Evolutionary conservation across 2,113 vertebrate species (phyloP), one percentile per base, ranked within the genome.

Genomic region (Hyperopisus bebe): DNA sequence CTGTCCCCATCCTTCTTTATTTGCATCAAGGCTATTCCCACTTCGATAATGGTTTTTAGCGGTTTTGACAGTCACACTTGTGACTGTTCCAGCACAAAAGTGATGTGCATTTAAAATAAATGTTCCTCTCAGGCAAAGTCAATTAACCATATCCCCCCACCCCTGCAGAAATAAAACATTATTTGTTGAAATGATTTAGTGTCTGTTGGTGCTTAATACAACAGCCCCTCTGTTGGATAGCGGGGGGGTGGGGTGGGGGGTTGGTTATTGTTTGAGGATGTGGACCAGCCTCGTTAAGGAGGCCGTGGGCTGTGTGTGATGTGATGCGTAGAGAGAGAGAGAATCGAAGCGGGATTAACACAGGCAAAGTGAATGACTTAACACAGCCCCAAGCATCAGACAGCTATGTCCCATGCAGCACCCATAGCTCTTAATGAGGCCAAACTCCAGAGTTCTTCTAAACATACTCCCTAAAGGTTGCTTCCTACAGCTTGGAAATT

Each of bases 391-490:
- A 31, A 31, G 62, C 27, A 70, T 70, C 62, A 70, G 9, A 11
- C 62, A 13, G 62, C 62, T 70, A 70, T 31, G n/a, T 70, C 10
- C n/a, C n/a, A 27, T 27, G n/a, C 62, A 70, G 62, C 62, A 70
- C 62, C 27, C 62, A 70, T 10, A 31, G 62, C 62, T 31, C 62
- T 13, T 70, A 70, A 70, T 31, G 62, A 70, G 27, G 62, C 62
- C 62, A 70, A 70, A 66, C 17, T 47, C 11, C 35, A 35, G 44
- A 24, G 24, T 48, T 88, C 42, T 53, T 87, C n/a, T n/a, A 50
- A 77, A 39, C 70, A 77, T 77, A 77, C 7, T 89, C 88, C 88
- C 88, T 39, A 51, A 77, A 66, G 11, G 31, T 50, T 70, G 74
- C 48, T 55, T 19, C 31, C 48, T 83, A 19, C 5, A 19, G 7